A percentile compares a stretch with the other conserved stretches of the same genome.
Conservation (phyloP, 92 coral and sea anemone species). For the Palythoa grandis region DNA sequence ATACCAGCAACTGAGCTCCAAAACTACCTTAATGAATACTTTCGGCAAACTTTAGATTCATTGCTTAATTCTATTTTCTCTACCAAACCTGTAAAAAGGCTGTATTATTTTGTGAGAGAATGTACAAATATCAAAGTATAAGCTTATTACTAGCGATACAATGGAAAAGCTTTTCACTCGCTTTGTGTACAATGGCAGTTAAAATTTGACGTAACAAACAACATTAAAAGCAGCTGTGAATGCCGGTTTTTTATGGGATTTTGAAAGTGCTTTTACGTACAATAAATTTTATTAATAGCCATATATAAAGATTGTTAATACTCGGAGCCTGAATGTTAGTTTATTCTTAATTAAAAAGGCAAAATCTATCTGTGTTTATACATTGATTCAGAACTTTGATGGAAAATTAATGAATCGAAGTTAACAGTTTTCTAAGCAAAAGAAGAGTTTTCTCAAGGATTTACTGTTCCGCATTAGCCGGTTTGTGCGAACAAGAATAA, state of each 20-base stretch:
- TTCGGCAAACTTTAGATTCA: not conserved
- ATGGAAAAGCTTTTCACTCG: not conserved
- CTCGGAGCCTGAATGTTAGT: not conserved
- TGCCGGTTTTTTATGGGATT: not conserved
- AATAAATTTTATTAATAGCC: conserved; percentile 7
- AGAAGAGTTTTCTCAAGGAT: not conserved
- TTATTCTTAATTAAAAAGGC: conserved; percentile 30
- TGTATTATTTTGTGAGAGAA: not conserved
- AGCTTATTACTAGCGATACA: not conserved
- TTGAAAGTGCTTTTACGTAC: not conserved
- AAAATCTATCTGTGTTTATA: not conserved
- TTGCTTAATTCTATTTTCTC: no score
- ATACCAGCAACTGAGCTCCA: not conserved
- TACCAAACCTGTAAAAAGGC: no score
- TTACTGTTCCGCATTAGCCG: not conserved
- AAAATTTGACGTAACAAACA: not conserved
- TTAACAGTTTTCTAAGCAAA: not conserved
- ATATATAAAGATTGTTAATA: not conserved
- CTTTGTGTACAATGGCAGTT: not conserved
- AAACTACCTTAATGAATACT: conserved; percentile 27
- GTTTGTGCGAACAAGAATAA: conserved; percentile 15
- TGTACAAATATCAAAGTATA: not conserved
- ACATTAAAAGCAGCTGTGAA: not conserved
- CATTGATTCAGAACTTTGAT: conserved; percentile 3
- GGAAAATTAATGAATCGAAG: not conserved